Evolutionary conservation across 2,888 invertebrate species (phyloP).

Genomic region (Tolmerus cingulatus): DNA sequence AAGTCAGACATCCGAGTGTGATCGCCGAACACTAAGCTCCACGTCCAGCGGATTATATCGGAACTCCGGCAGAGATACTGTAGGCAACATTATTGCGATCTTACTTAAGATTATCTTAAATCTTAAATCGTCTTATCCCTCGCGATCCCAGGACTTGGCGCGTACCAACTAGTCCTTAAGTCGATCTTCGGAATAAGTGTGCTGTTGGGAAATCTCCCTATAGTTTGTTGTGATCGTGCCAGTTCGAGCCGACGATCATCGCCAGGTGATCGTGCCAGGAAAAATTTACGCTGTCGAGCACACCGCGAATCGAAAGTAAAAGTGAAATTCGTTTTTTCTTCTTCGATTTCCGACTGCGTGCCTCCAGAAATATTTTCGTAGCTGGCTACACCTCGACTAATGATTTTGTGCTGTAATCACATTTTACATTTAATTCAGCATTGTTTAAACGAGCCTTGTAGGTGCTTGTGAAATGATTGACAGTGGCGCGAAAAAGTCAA

Average conservation of each 20-base stretch:
- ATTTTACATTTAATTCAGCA: constrained; percentile 4
- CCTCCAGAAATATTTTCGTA: constrained; percentile 16
- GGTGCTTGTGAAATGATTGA: not conserved
- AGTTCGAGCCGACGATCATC: not conserved
- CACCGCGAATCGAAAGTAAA: constrained; percentile 46
- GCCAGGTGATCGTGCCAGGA: constrained; percentile 15
- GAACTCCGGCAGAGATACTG: constrained; percentile 41
- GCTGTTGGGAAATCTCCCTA: not conserved
- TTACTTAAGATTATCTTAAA: not conserved
- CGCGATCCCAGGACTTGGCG: not conserved
- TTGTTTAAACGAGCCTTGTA: not conserved
- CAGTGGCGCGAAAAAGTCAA: not conserved
- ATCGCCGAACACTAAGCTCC: constrained; percentile 27
- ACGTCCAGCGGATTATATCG: constrained; percentile 33
- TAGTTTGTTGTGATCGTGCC: constrained; percentile 13
- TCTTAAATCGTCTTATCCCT: not conserved
- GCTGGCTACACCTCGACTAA: not conserved
- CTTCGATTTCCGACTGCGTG: constrained; percentile 40
- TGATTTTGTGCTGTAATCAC: constrained; percentile 22
- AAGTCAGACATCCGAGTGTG: constrained; percentile 50
- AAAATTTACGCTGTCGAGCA: not conserved
- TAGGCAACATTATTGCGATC: not conserved
- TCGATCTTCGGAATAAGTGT: not conserved
- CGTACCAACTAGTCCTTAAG: not conserved
- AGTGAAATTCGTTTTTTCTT: constrained; percentile 47